Evolutionary conservation across 2,797 vertebrate species (phyloP).

Genomic region (Silurus aristotelis): DNA sequence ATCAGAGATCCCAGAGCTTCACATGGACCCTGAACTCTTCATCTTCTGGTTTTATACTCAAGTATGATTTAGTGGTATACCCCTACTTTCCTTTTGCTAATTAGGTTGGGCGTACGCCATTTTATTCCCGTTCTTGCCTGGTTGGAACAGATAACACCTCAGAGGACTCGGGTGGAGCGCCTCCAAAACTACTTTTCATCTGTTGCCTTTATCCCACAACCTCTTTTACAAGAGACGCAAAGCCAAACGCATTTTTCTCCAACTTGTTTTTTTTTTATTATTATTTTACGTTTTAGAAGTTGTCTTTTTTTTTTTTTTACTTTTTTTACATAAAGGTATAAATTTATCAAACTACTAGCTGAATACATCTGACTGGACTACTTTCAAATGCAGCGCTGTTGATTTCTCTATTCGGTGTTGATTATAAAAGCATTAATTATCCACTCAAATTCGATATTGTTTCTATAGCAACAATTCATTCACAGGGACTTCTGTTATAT

Average conservation of each 20-base stretch:
- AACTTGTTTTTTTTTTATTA: not conserved
- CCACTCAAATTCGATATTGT: too few relatives aligned
- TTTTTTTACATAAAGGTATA: not conserved
- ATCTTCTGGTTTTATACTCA: not conserved
- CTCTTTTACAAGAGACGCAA: not conserved
- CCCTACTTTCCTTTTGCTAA: not conserved
- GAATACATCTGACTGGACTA: not conserved
- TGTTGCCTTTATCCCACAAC: constrained; percentile 1
- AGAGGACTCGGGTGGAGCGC: not conserved
- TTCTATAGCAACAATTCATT: not conserved
- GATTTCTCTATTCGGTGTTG: not conserved
- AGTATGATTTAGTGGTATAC: not conserved
- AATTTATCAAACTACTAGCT: not conserved
- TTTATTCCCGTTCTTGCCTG: constrained; percentile 25
- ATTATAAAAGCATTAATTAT: not conserved
- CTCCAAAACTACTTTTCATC: not conserved
- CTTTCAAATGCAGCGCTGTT: too few relatives aligned
- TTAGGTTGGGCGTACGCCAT: constrained; percentile 16
- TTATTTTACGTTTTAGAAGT: not conserved
- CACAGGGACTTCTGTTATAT: not conserved
- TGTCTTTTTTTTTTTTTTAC: not conserved
- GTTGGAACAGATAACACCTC: constrained; percentile 25
- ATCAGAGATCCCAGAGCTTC: not conserved
- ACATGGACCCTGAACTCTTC: not conserved
- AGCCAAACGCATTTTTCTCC: not conserved